A percentile compares a stretch with the other conserved stretches of the same genome.
Conservation (phyloP, 2,888 invertebrate genomes). For the Cetonia aurata region DNA sequence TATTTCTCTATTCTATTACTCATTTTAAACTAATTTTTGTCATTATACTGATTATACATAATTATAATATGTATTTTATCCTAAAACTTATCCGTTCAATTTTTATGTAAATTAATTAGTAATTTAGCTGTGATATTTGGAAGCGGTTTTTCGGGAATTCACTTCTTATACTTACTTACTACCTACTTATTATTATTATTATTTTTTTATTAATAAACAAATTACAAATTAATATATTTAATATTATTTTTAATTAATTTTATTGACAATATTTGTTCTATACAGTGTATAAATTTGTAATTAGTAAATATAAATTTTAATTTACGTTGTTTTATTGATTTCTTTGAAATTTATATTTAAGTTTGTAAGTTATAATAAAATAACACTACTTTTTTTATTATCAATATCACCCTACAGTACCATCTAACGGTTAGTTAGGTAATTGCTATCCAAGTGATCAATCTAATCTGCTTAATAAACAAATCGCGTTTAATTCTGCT, state of each 20-base stretch:
- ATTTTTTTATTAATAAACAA: constrained; percentile 35
- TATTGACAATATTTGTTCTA: constrained; percentile 43
- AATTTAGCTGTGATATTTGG: constrained; percentile 69
- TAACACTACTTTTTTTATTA: no score
- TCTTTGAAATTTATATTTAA: no score
- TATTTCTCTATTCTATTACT: constrained; percentile 31
- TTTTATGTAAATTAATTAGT: constrained; percentile 62
- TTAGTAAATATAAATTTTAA: constrained; percentile 43
- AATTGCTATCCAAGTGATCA: no score
- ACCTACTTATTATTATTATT: constrained; percentile 26
- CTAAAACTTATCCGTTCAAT: constrained; percentile 4
- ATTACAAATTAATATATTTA: constrained; percentile 48
- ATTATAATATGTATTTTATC: constrained; percentile 23
- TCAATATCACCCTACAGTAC: no score
- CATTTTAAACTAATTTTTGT: constrained; percentile 14
- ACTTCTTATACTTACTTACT: constrained; percentile 43
- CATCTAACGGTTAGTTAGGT: no score
- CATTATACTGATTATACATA: constrained; percentile 28
- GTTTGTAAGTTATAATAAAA: no score
- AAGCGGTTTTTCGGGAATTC: constrained; percentile 56
- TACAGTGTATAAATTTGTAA: constrained; percentile 44
- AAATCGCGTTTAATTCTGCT: no score
- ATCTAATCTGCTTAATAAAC: no score
- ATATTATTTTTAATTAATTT: constrained; percentile 46
- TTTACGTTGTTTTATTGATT: constrained; percentile 7